These are phyloP conservation scores for Cabera pusaria DNA, from an alignment of 2,888 invertebrate genomes.

Conservation along the genomic window DNA sequence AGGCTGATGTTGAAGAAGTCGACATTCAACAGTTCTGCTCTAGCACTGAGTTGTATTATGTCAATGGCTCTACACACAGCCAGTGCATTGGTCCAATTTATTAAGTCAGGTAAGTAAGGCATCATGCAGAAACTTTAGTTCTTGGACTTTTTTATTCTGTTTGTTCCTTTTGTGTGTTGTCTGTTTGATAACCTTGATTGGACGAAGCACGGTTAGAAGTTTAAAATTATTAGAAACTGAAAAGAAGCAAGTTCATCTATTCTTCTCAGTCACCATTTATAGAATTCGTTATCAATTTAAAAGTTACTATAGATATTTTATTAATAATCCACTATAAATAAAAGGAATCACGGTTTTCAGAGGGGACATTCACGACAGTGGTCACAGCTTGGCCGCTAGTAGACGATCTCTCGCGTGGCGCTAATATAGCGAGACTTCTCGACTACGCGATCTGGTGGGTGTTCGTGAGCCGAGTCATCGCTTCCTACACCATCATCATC, in stretches of 20 bases:
- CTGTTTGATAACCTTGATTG: no score
- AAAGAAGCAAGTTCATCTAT: no score
- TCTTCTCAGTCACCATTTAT: no score
- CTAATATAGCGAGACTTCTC: slow-evolving; percentile 30
- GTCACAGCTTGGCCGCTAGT: slow-evolving; percentile 48
- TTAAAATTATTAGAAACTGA: no score
- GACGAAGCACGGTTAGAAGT: no score
- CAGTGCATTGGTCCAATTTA: slow-evolving; percentile 15
- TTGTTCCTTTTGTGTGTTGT: no score
- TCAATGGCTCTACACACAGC: slow-evolving; percentile 12
- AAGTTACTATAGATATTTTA: no score
- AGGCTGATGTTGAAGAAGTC: slow-evolving; percentile 18
- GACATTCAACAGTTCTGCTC: slow-evolving; percentile 6
- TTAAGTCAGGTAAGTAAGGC: slow-evolving; percentile 24
- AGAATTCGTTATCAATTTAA: no score
- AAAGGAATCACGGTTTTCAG: no score
- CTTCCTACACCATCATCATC: slow-evolving; percentile 37
- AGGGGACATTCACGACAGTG: slow-evolving; percentile 41
- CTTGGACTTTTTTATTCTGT: no score
- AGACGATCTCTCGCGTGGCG: slow-evolving; percentile 36
- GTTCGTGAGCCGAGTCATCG: slow-evolving; percentile 33
- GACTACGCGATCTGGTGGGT: slow-evolving; percentile 42
- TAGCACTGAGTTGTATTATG: slow-evolving; percentile 14
- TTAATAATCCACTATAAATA: no score
- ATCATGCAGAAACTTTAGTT: no score